phyloP scores from a whole-genome alignment of 2,888 invertebrate genomes.

The Diarsia rubi region DNA sequence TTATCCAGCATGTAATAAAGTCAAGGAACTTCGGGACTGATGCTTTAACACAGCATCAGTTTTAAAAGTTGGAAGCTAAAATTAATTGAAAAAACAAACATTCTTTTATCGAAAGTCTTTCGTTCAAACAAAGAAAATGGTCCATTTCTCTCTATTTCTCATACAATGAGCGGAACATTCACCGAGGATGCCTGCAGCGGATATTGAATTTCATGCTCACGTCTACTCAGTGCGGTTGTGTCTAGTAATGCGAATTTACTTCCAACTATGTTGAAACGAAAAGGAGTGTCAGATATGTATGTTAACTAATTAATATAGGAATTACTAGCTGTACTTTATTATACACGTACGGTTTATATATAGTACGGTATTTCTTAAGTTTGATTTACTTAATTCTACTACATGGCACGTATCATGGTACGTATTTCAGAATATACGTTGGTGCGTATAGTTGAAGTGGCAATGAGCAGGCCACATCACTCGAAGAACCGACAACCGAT shows the following conservation, averaged over 20 bases:
- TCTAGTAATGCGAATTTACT: constrained; percentile 21
- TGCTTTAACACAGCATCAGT: no score
- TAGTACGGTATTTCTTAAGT: accelerated
- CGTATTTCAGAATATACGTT: no score
- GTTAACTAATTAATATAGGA: neutral
- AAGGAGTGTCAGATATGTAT: neutral
- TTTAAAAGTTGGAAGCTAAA: neutral
- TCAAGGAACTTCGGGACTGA: no score
- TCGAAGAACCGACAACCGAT: no score
- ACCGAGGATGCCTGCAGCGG: constrained; percentile 33
- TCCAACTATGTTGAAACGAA: constrained; percentile 17
- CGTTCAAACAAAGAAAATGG: constrained; percentile 20
- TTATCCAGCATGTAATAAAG: neutral
- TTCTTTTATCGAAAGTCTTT: neutral
- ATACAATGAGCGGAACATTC: constrained; percentile 25
- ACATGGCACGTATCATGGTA: no score
- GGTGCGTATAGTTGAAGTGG: no score
- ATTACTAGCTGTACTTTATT: no score
- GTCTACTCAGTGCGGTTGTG: constrained; percentile 29
- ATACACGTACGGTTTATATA: no score
- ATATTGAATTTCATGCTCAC: constrained; percentile 56
- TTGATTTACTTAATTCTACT: neutral
- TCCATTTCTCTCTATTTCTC: constrained; percentile 17
- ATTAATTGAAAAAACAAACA: neutral
- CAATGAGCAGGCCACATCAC: no score